phyloP scores from a whole-genome alignment of 2,797 vertebrate genomes.

The Apodemus agrarius region DNA sequence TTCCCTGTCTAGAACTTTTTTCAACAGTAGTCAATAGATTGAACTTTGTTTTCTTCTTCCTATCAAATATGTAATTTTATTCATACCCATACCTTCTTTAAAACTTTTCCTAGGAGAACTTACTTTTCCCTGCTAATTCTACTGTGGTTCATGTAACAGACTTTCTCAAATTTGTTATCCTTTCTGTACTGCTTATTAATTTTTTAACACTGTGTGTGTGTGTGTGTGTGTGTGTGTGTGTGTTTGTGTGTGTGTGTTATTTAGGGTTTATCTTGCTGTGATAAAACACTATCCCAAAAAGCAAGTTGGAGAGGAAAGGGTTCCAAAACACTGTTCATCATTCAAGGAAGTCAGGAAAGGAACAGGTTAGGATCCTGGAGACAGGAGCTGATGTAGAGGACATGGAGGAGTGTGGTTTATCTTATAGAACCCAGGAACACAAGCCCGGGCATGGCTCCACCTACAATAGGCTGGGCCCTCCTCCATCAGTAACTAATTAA shows the following conservation, averaged over 20 bases:
- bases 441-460: background rate
- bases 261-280: background rate
- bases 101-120: background rate
- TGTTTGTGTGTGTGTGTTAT: no score
- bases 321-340: background rate
- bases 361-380: background rate
- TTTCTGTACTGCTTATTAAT: background rate
- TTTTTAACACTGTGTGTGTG: background rate
- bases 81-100: background rate
- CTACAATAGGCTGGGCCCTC: background rate
- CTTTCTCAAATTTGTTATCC: background rate
- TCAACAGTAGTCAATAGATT: background rate
- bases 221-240: no score
- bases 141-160: background rate
- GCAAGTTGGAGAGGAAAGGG: background rate
- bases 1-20: background rate
- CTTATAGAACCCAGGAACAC: background rate
- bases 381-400: background rate
- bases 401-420: background rate
- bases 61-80: background rate
- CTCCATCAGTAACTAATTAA: background rate
- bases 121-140: background rate
- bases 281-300: background rate
- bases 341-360: background rate
- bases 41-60: background rate